These are phyloP conservation scores for Melanchra persicariae DNA, from an alignment of 2,888 invertebrate species.

Conservation along the genomic window DNA sequence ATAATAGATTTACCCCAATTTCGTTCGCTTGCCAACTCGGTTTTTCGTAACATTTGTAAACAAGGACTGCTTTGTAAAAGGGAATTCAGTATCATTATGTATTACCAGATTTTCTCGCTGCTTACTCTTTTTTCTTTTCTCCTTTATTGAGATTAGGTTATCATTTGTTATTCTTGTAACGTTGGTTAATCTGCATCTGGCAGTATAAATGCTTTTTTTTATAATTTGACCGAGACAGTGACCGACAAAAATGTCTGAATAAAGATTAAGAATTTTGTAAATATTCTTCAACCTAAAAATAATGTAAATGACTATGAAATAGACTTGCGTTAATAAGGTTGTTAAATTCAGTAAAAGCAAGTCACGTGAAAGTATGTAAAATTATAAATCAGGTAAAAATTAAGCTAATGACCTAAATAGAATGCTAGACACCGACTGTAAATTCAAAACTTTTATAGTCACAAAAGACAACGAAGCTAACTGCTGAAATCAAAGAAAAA, in stretches of 20 bases:
- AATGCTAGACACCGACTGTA: not conserved
- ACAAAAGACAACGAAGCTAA: not conserved
- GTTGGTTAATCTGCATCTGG: not conserved
- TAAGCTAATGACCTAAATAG: not conserved
- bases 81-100: slow-evolving; percentile 37
- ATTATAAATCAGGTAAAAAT: not conserved
- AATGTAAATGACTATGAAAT: not conserved
- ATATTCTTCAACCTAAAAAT: not conserved
- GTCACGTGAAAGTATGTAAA: not conserved
- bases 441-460: not conserved
- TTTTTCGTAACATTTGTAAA: slow-evolving; percentile 53
- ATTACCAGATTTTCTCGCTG: slow-evolving; percentile 40
- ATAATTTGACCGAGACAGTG: not conserved
- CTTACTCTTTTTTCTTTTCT: slow-evolving; percentile 18
- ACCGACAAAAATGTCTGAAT: not conserved
- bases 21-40: slow-evolving; percentile 31
- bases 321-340: not conserved
- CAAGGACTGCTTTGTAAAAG: slow-evolving; percentile 45
- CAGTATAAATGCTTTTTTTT: slow-evolving; percentile 1
- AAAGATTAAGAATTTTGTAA: no score
- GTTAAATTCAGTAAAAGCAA: not conserved
- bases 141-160: slow-evolving; percentile 28
- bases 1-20: slow-evolving; percentile 50
- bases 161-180: slow-evolving; percentile 32
- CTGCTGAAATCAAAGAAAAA: not conserved